Evolutionary conservation across 2,797 vertebrate species (phyloP).

Genomic region (Mormyrus hasselquistii): DNA sequence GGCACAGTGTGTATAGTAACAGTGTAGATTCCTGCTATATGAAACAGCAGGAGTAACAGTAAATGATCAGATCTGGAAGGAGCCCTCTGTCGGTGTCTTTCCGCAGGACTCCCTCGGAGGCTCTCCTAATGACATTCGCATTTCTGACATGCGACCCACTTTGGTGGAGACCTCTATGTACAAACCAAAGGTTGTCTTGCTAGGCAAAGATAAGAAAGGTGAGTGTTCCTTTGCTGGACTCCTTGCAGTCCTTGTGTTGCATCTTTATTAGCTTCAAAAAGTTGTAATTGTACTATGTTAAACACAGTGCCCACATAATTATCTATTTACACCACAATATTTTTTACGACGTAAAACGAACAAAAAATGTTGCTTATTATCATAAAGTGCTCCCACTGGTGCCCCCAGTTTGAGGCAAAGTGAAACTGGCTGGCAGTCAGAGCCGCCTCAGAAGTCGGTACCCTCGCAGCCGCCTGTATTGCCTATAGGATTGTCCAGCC

Average conservation of each 20-base stretch:
- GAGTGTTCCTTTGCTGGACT: conserved; percentile 28
- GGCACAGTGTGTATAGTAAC: not conserved
- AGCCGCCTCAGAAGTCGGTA: not conserved
- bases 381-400: not conserved
- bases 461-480: not conserved
- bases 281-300: not conserved
- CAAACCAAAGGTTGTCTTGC: conserved; percentile 94
- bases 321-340: not conserved
- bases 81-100: conserved; percentile 22
- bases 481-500: not conserved
- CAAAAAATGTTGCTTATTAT: not conserved
- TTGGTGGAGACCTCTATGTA: conserved; percentile 93
- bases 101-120: conserved; percentile 89
- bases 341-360: not conserved
- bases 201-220: conserved; percentile 99
- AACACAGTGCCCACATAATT: not conserved
- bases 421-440: not conserved
- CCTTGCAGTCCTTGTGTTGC: not conserved
- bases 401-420: not conserved
- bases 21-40: not conserved
- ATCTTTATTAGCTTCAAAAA: not conserved
- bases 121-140: conserved; percentile 92
- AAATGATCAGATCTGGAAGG: not conserved
- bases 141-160: conserved; percentile 95
- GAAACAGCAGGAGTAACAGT: not conserved